Conservation (phyloP, 2,888 invertebrate species). For the Molorchus minor region DNA sequence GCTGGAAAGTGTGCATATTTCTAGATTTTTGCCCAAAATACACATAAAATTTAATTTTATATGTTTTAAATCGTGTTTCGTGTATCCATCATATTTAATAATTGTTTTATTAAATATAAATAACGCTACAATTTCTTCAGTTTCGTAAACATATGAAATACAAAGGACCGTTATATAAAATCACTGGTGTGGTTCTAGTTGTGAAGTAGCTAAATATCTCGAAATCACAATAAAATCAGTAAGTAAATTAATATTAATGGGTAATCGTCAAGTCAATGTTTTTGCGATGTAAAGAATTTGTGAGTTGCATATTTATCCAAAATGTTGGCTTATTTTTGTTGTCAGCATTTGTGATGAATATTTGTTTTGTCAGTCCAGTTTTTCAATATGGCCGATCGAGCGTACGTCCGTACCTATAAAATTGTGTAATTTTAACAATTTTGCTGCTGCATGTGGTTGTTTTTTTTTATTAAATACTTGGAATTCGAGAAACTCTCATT, state of each 20-base stretch:
- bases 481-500: constrained; percentile 1
- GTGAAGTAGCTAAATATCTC: constrained; percentile 3
- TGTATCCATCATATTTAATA: constrained; percentile 25
- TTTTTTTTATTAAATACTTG: constrained; percentile 10
- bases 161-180: constrained; percentile 43
- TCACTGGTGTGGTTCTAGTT: constrained; percentile 35
- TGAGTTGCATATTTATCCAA: background rate
- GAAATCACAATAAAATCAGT: constrained; percentile 1
- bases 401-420: constrained; percentile 51
- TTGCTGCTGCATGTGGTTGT: constrained; percentile 19
- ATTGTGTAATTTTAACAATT: constrained; percentile 40
- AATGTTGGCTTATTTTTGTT: constrained; percentile 29
- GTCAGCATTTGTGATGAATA: constrained; percentile 39
- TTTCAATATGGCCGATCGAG: constrained; percentile 55
- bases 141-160: constrained; percentile 32
- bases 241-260: constrained; percentile 2
- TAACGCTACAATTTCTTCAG: background rate
- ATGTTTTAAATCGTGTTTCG: constrained; percentile 24
- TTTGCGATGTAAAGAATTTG: constrained; percentile 8
- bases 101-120: constrained; percentile 5
- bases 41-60: constrained; percentile 33
- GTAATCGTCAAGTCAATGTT: background rate
- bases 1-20: constrained; percentile 40
- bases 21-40: constrained; percentile 37
- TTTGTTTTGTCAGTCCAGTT: constrained; percentile 50